phyloP scores from a whole-genome alignment of 2,888 invertebrate species.

The Autographa pulchrina region DNA sequence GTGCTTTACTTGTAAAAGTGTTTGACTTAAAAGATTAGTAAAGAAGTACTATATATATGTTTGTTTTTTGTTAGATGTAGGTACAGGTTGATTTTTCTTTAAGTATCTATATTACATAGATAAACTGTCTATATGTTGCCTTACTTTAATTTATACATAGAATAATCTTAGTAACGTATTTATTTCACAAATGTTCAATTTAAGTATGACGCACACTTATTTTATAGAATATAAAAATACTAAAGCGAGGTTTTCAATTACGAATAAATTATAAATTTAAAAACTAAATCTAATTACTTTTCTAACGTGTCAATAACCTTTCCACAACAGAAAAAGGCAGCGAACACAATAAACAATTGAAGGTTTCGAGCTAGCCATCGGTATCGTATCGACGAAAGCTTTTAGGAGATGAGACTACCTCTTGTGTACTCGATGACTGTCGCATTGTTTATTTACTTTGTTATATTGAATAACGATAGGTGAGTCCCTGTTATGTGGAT shows the following conservation, averaged over 20 bases:
- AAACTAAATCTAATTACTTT: background rate
- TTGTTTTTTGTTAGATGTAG: background rate
- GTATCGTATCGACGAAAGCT: conserved; percentile 76
- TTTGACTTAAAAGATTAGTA: conserved; percentile 13
- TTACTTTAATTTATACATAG: too few species aligned
- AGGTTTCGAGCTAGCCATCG: conserved; percentile 40
- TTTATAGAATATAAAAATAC: too few species aligned
- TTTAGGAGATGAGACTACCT: conserved; percentile 77
- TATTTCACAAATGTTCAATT: too few species aligned
- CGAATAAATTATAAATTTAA: background rate
- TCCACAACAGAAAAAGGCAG: background rate
- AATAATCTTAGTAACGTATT: too few species aligned
- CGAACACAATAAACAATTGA: conserved; percentile 35
- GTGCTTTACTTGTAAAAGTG: conserved; percentile 15
- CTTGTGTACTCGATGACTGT: conserved; percentile 24
- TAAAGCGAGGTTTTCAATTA: too few species aligned
- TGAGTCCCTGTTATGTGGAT: background rate
- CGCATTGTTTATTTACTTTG: conserved; percentile 43
- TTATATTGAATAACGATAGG: conserved; percentile 21
- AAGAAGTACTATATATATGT: background rate
- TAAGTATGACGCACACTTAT: too few species aligned
- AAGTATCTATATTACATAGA: too few species aligned
- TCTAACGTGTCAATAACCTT: background rate
- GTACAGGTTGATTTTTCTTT: too few species aligned
- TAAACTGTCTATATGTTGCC: too few species aligned